Evolutionary conservation across 1,140 invertebrate genomes (phyloP).

Genomic region (Mesaphorura yosii): DNA sequence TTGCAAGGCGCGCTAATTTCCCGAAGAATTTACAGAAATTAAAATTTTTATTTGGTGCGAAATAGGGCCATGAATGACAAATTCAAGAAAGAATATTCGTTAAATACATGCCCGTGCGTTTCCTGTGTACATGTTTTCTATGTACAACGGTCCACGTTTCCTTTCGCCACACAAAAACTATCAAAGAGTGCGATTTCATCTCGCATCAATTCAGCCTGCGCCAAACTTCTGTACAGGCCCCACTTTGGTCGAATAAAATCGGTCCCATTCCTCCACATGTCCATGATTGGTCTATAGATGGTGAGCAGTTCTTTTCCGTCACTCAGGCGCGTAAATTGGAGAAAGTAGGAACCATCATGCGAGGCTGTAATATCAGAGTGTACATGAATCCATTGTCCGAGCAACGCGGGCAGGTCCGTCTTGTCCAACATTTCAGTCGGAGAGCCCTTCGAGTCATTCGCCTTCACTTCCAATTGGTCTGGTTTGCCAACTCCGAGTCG

Average conservation of each 20-base stretch:
- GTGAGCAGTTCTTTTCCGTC: neutral
- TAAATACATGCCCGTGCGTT: too few relatives aligned
- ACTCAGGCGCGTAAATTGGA: neutral
- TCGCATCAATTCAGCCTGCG: neutral
- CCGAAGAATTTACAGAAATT: too few relatives aligned
- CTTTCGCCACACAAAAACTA: slow-evolving; percentile 16
- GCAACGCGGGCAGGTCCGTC: neutral
- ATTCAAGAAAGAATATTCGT: too few relatives aligned
- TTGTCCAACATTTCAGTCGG: neutral
- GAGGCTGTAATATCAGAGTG: neutral
- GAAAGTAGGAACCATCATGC: slow-evolving; percentile 4
- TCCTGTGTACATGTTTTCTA: too few relatives aligned
- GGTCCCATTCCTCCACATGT: slow-evolving; percentile 18
- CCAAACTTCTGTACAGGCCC: slow-evolving; percentile 20
- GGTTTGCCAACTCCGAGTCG: neutral
- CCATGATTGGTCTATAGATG: slow-evolving; percentile 3
- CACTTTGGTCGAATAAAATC: slow-evolving; percentile 11
- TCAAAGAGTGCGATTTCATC: slow-evolving; percentile 14
- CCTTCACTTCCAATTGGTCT: neutral
- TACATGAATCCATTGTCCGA: neutral
- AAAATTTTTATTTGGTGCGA: too few relatives aligned
- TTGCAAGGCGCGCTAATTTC: too few relatives aligned
- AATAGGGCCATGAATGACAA: too few relatives aligned
- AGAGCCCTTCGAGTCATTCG: neutral
- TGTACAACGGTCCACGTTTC: neutral